Base-by-base conservation (phyloP, 2,888 invertebrate genomes). In the Ornithoptera alexandrae region DNA sequence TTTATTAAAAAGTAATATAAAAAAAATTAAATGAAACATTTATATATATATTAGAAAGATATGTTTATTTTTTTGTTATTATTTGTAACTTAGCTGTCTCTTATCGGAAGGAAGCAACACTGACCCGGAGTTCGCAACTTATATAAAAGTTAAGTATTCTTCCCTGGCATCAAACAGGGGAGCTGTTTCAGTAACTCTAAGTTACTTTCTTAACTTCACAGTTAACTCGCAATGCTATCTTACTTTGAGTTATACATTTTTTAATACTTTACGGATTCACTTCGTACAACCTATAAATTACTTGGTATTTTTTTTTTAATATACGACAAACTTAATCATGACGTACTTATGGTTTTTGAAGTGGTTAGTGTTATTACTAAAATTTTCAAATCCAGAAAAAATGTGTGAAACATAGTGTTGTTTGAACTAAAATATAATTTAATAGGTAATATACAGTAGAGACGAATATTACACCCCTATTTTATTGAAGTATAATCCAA, bases 191-290 rank as follows among this genome's bases (percentile, higher is more conserved):
- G 20, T 57, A 57, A 20, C 57, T 15, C 20, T 36, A 58, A 62
- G 65, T 56, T 65, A 22, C 18, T 12, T 22, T 74, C 73, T 20
- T 57, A 64, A 46, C 70, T 70, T 57, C 68, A 71, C 61, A 71
- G 70, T 46, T 70, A 73, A 57, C 50, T 67, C 2, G 63, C 63
- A 63, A 53, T 24, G 2, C 62, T 58, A 17, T 65, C 71, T 60
- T 68, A 72, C n/a, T 60, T 57, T 57, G 20, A n/a, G 20, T 20
- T 10, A 57, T 57, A 57, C 57, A 5, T n/a, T 18, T 6, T 53
- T 53, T 10, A 20, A 22, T 57, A 20, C n/a, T 57, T 50, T 18
- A 50, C 15, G 50, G 50, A 50, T 50, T 50, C 17, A 50, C 50
- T 18, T 0, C 18, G 50, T 50, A 17, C 50, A 50, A 50, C 17